Evolutionary conservation across 2,113 vertebrate genomes (phyloP).

Genomic region (Lepidothrix coronata): DNA sequence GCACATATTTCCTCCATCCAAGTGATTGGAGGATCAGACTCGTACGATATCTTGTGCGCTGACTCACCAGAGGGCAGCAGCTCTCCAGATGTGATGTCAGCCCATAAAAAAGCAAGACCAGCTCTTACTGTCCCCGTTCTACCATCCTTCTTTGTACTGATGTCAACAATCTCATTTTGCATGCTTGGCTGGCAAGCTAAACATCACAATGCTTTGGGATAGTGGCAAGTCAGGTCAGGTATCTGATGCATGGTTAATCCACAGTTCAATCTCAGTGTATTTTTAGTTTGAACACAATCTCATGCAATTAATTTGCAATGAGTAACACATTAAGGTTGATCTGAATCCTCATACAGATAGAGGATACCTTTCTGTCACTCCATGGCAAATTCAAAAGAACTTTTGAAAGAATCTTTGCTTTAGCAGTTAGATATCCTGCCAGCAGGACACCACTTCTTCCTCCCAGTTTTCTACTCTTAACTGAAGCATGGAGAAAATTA

Average conservation of each 20-base stretch:
- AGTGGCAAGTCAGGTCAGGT: neutral
- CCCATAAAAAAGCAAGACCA: conserved; percentile 50
- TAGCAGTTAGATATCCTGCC: neutral
- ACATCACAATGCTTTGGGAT: neutral
- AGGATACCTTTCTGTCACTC: neutral
- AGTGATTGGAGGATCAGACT: conserved; percentile 61
- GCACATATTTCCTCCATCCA: neutral
- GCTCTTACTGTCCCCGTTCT: neutral
- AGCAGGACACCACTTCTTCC: neutral
- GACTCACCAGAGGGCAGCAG: conserved; percentile 76
- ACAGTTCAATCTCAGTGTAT: neutral
- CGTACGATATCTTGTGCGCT: conserved; percentile 65
- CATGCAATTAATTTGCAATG: neutral
- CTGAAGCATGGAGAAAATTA: neutral
- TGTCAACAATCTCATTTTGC: neutral
- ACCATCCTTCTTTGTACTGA: neutral
- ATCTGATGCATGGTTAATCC: neutral
- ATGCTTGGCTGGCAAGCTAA: neutral
- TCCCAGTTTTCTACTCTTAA: neutral
- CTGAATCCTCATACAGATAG: neutral
- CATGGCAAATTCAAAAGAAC: neutral
- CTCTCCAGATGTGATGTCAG: conserved; percentile 69
- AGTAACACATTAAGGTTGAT: neutral
- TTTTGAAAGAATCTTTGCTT: neutral
- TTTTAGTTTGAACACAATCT: neutral